Conservation (phyloP, 2,888 invertebrate species). For the Campopleginae sp. region DNA sequence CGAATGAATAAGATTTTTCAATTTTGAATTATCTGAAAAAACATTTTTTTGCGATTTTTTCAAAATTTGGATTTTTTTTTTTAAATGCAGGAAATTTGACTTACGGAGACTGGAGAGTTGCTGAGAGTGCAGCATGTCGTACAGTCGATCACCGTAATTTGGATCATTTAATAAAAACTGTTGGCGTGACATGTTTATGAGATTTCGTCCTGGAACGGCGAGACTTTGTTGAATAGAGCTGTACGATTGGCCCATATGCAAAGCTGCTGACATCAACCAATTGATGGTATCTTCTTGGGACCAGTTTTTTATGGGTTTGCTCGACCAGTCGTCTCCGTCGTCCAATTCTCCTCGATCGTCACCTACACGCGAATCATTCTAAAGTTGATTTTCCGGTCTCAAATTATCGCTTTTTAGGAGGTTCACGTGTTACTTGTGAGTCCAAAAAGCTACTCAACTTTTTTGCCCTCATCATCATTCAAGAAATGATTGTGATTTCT, state of each 20-base stretch:
- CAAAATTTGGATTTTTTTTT: neutral
- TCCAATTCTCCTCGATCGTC: conserved; percentile 74
- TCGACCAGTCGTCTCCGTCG: conserved; percentile 85
- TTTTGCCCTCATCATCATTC: no score
- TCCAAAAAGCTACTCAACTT: no score
- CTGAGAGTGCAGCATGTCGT: conserved; percentile 79
- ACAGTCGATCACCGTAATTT: conserved; percentile 78
- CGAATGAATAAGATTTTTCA: neutral
- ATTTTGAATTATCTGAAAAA: no score
- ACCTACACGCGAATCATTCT: conserved; percentile 67
- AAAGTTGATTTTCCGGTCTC: neutral
- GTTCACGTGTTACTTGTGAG: no score
- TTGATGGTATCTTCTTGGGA: conserved; percentile 86
- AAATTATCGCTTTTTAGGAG: neutral
- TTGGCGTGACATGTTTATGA: conserved; percentile 75
- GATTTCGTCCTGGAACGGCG: conserved; percentile 78
- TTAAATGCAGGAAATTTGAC: conserved; percentile 59
- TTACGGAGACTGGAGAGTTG: conserved; percentile 74
- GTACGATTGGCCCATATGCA: conserved; percentile 78
- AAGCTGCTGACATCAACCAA: conserved; percentile 84
- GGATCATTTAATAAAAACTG: conserved; percentile 80
- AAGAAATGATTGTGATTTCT: no score
- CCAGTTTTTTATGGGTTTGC: conserved; percentile 86
- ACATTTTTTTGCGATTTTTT: no score
- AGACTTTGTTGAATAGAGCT: conserved; percentile 79